Evolutionary conservation across 1,140 invertebrate species (phyloP).

Genomic region (Archegozetes longisetosus): DNA sequence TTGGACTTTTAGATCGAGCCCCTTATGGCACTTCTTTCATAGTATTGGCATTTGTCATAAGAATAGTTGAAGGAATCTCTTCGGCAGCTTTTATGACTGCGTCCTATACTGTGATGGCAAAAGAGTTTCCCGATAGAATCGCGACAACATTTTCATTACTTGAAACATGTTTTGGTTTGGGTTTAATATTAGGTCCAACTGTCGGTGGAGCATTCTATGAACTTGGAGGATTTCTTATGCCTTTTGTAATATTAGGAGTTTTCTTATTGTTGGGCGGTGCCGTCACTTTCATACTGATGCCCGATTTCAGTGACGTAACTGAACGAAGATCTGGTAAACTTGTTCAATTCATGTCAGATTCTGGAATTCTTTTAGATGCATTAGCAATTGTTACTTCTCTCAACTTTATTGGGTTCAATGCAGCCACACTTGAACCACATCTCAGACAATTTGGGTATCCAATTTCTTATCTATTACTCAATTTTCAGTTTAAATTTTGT

Average conservation of each 20-base stretch:
- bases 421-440: slow-evolving; percentile 29
- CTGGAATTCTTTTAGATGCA: slow-evolving; percentile 16
- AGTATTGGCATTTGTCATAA: slow-evolving; percentile 60
- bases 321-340: slow-evolving; percentile 12
- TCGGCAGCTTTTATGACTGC: slow-evolving; percentile 82
- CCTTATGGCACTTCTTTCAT: slow-evolving; percentile 68
- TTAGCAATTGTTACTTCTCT: slow-evolving; percentile 18
- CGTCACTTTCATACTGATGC: slow-evolving; percentile 53
- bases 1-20: slow-evolving; percentile 62
- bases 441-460: slow-evolving; percentile 23
- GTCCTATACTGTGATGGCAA: slow-evolving; percentile 80
- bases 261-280: slow-evolving; percentile 55
- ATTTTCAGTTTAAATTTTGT: slow-evolving; percentile 15
- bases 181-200: slow-evolving; percentile 23
- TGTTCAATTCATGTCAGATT: slow-evolving; percentile 16
- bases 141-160: slow-evolving; percentile 58
- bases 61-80: slow-evolving; percentile 78
- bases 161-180: slow-evolving; percentile 23
- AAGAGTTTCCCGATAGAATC: slow-evolving; percentile 75
- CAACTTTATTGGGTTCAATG: slow-evolving; percentile 27
- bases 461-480: not conserved
- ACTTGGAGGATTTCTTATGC: slow-evolving; percentile 56
- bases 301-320: slow-evolving; percentile 21
- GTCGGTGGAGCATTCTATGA: slow-evolving; percentile 22
- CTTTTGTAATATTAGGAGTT: slow-evolving; percentile 65